Evolutionary conservation across 2,888 invertebrate species (phyloP), one percentile per base, ranked within the genome.

Genomic region (Conistra vaccinii): DNA sequence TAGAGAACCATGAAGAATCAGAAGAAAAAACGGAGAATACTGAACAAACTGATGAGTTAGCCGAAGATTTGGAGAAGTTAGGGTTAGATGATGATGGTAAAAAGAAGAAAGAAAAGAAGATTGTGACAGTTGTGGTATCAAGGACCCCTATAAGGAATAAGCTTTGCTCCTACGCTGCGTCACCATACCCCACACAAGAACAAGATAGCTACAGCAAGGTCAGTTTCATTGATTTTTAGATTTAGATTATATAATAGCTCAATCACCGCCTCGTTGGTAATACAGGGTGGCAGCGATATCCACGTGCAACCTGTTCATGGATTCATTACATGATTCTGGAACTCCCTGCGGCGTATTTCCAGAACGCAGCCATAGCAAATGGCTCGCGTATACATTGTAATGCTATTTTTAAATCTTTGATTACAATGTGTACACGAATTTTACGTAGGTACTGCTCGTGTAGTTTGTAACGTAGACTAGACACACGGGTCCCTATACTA

Each of bases 51-150:
- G 88, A 88, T 62, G 89, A 90, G 1, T 77, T 90, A 1, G 69
- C 89, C 0, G 88, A 89, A 1, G 86, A 87, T 20, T 84, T 92
- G 17, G 80, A 89, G 9, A 88, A 90, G 32, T 80, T 90, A 53
- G 86, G 85, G 2, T 80, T 91, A 3, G 86, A 88, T 3, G 88
- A 85, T 3, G 73, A 74, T 1, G n/a, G 32, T 9, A 79, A 81
- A 14, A 84, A 81, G 26, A 88, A 89, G 65, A 94, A 90, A 39
- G 88, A 86, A 69, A 93, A 90, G 84, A 92, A 88, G 58, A 39
- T 86, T 1, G 92, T 89, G 35, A 92, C 84, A 0, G 91, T 94
- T 1, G 9, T 85, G 2, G 63, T 93, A 0, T 55, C 83, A 0
- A 87, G 93, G 77, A 75, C 80, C 0, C 93, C 94, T 0, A 70